phyloP scores from a whole-genome alignment of 37 sponge, comb jelly and placozoan genomes.

The Amphimedon queenslandica region DNA sequence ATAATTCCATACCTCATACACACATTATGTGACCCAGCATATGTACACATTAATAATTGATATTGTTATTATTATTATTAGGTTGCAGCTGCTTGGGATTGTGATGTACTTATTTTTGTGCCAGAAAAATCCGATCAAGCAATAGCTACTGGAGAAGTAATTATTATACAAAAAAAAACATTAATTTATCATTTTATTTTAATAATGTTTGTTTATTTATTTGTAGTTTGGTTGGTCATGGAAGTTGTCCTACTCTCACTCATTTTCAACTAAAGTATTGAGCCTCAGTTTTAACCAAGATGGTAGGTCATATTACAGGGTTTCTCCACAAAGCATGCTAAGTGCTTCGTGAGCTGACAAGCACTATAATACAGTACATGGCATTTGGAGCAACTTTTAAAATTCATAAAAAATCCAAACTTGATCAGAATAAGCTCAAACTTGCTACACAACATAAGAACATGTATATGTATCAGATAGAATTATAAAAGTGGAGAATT shows the following conservation, averaged over 20 bases:
- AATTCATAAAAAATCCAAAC: too few species aligned
- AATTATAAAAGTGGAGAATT: too few species aligned
- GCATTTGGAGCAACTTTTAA: too few species aligned
- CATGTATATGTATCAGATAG: too few species aligned
- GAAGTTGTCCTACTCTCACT: constrained; percentile 22
- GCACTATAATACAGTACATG: too few species aligned
- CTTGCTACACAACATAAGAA: too few species aligned
- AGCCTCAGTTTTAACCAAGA: constrained; percentile 51
- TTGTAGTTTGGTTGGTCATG: constrained; percentile 3
- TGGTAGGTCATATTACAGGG: constrained; percentile 27
- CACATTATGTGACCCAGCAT: too few species aligned
- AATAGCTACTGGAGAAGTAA: background rate
- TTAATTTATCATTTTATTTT: background rate
- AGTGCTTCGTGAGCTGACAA: too few species aligned
- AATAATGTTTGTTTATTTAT: background rate
- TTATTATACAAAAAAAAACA: background rate
- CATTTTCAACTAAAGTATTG: constrained; percentile 11
- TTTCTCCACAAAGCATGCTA: too few species aligned
- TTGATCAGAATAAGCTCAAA: too few species aligned
- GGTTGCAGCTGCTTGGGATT: constrained; percentile 70
- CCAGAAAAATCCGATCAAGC: constrained; percentile 32
- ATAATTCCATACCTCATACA: too few species aligned
- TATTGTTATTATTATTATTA: background rate
- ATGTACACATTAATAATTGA: too few species aligned
- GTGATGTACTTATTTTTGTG: constrained; percentile 55